Evolutionary conservation across 2,888 invertebrate genomes (phyloP), one percentile per base, ranked within the genome.

Genomic region (Leptinotarsa tumamoca): DNA sequence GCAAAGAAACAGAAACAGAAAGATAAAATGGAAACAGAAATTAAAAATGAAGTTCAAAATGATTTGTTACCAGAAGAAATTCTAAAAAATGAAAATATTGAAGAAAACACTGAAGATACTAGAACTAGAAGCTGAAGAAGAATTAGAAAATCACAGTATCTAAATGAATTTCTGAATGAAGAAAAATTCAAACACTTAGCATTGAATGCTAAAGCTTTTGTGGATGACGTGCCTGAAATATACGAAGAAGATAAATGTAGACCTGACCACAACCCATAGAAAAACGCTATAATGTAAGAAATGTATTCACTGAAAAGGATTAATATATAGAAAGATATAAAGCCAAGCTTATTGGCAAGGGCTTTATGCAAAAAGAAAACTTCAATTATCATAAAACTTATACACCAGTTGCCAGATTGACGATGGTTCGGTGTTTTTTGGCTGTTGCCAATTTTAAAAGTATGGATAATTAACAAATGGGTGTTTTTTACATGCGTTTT

Each of bases 181-280:
- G n/a, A 76, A 52, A 75, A 78, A 68, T 68, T 72, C n/a, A 63
- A 78, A 27, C 74, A 78, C 75, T 77, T 80, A 56, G 75, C 78
- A 72, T 71, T 80, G 68, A 58, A 77, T 23, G 70, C 33, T 21
- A 23, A 67, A 67, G 14, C 74, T 75, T 70, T 76, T 43, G 74
- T 74, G 18, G 58, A 58, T 21, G 58, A 58, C 2, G 13, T 58
- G 21, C 23, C 23, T 21, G 21, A 58, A 58, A 58, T 13, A 14
- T 58, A 21, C 61, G 7, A 75, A 51, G 51, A 51, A 15, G 51
- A 74, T 10, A 63, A 69, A 63, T 21, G 67, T 71, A 67, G 74
- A 68, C 14, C 27, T 56, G 68, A 78, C 27, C 74, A 71, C 51
- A 68, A 74, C 58, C 49, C 14, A 58, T 78, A 78, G 77, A 61